These are phyloP conservation scores for Mayetiola destructor DNA, from an alignment of 2,888 invertebrate species.

Conservation along the genomic window DNA sequence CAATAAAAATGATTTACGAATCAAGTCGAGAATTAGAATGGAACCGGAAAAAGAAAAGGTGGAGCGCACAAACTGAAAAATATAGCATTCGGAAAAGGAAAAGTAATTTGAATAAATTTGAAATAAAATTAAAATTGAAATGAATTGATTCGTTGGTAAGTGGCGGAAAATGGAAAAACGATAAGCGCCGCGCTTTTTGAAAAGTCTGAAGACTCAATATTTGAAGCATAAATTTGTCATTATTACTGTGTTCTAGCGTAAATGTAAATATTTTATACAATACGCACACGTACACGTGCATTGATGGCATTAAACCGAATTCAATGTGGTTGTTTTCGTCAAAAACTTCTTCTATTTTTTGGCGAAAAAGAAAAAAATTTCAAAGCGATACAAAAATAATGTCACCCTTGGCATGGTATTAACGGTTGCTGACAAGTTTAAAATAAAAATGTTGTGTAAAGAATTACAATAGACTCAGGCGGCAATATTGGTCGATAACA, in stretches of 20 bases:
- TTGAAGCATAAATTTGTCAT: neutral
- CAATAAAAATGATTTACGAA: slow-evolving; percentile 1
- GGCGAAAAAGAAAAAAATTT: too few relatives aligned
- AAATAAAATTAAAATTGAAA: neutral
- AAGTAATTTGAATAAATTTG: slow-evolving; percentile 5
- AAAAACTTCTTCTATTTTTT: neutral
- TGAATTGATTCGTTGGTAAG: too few relatives aligned
- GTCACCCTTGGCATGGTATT: neutral
- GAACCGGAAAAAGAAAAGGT: neutral
- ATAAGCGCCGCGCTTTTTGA: neutral
- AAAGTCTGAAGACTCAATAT: neutral
- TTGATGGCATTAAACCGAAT: neutral
- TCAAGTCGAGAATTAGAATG: neutral
- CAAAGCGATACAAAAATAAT: neutral
- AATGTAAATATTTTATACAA: neutral
- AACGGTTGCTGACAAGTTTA: neutral
- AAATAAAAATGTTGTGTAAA: neutral
- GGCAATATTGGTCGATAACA: slow-evolving; percentile 6
- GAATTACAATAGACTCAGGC: neutral
- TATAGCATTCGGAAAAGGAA: neutral
- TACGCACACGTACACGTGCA: neutral
- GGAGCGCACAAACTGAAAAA: too few relatives aligned
- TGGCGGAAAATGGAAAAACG: too few relatives aligned
- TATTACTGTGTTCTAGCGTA: neutral
- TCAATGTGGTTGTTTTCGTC: neutral